Base-by-base conservation (phyloP, 2,888 invertebrate genomes). In the Tholera decimalis region DNA sequence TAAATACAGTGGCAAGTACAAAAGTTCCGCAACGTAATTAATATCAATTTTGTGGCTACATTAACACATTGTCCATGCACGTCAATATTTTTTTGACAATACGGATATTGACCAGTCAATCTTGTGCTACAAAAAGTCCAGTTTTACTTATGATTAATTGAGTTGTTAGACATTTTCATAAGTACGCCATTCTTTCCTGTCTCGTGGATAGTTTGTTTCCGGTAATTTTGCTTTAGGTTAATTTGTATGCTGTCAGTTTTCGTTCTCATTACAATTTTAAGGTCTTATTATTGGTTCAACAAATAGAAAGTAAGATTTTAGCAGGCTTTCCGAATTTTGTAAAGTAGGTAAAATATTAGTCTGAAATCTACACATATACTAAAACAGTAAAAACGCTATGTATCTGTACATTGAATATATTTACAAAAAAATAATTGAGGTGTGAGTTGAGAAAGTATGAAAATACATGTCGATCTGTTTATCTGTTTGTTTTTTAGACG, bases 61-160 rank as follows among this genome's bases (percentile, higher is more conserved):
- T 56, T 39, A 20, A 8, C 24, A 62, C 46, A 62, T 44, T 55
- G 54, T 63, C 37, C 43, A 54, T 41, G 56, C 54, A 51, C 37
- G 50, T 71, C 57, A 76, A 65, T 53, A 44, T 63, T 54, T 56
- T 58, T 43, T 51, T 58, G 37, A 50, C 53, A 44, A 65, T 60
- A 46, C 68, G 77, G 77, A 76, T 65, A 63, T 78, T 71, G 58
- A 62, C 46, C 46, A 68, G 63, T 79, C 65, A 63, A 61, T 65
- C 53, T 47, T 24, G 9, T 9, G 8, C 39, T 3, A 68, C 49
- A 73, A 76, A 72, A 66, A 59, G 55, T 47, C 30, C 28, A 50
- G 18, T 47, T 41, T 63, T 47, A 41, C 8, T 4, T 68, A 64
- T 72, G 79, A 78, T 78, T 76, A 70, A 79, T 79, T 33, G 66